phyloP scores from a whole-genome alignment of 2,797 vertebrate genomes.

The Diplodus sargus region DNA sequence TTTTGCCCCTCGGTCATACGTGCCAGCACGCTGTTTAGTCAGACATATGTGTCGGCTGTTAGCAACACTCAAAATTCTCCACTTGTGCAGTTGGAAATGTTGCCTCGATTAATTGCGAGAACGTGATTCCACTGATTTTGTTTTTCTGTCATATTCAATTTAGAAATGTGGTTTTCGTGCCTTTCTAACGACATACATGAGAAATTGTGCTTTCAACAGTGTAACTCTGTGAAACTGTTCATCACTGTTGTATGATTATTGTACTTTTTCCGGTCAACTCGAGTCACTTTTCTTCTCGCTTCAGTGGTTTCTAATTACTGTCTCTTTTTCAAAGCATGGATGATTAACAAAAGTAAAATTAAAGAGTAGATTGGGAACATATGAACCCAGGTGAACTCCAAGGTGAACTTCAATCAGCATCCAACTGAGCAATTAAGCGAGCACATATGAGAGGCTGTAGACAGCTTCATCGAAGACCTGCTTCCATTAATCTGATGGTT shows the following conservation, averaged over 20 bases:
- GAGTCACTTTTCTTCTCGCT: neutral
- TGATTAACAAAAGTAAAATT: constrained; percentile 3
- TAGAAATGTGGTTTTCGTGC: neutral
- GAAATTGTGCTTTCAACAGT: neutral
- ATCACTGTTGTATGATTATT: neutral
- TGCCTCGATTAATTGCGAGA: constrained; percentile 8
- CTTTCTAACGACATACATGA: neutral
- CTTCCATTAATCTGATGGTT: neutral
- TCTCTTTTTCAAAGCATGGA: neutral
- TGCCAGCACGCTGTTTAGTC: constrained; percentile 72
- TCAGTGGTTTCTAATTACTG: neutral
- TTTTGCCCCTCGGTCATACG: constrained; percentile 69
- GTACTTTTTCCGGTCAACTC: neutral
- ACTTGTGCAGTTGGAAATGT: neutral
- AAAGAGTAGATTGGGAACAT: neutral
- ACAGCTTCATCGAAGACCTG: constrained; percentile 39
- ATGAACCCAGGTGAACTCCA: constrained; percentile 18
- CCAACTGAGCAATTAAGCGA: constrained; percentile 18
- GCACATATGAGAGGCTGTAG: constrained; percentile 49
- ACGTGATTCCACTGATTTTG: neutral
- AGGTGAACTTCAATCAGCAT: constrained; percentile 37
- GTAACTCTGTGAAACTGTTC: no score
- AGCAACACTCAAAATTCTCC: constrained; percentile 48
- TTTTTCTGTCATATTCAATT: constrained; percentile 8
- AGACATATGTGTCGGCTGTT: constrained; percentile 64